Evolutionary conservation across 2,797 vertebrate species (phyloP).

Genomic region (Mycteria americana): DNA sequence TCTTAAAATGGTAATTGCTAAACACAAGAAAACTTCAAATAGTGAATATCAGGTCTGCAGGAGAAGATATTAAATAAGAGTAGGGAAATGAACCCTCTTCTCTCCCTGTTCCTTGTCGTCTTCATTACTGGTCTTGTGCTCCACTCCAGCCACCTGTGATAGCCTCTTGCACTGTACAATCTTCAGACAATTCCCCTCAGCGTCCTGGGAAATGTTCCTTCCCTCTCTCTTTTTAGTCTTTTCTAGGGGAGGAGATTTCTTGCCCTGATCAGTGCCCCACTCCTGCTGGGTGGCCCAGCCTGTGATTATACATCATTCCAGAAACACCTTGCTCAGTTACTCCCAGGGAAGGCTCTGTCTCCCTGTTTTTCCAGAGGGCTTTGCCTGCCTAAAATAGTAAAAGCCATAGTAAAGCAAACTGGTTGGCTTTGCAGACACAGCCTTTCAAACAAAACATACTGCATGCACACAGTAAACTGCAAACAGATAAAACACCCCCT

Average conservation of each 20-base stretch:
- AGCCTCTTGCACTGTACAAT: too few relatives aligned
- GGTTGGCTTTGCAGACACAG: neutral
- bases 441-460: neutral
- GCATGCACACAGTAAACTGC: neutral
- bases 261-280: accelerated
- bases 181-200: neutral
- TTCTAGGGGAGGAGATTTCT: neutral
- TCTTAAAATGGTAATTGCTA: neutral
- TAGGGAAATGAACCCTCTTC: neutral
- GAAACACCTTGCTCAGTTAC: neutral
- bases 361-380: neutral
- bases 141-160: neutral
- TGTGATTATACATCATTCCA: neutral
- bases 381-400: neutral
- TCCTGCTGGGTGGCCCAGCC: neutral
- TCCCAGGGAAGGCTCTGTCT: neutral
- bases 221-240: neutral
- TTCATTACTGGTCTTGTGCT: neutral
- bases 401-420: neutral
- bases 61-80: neutral
- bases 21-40: neutral
- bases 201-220: neutral
- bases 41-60: neutral
- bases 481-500: neutral
- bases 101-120: neutral